phyloP scores from a whole-genome alignment of 2,888 invertebrate species.

The Nipponacmea schrenckii region DNA sequence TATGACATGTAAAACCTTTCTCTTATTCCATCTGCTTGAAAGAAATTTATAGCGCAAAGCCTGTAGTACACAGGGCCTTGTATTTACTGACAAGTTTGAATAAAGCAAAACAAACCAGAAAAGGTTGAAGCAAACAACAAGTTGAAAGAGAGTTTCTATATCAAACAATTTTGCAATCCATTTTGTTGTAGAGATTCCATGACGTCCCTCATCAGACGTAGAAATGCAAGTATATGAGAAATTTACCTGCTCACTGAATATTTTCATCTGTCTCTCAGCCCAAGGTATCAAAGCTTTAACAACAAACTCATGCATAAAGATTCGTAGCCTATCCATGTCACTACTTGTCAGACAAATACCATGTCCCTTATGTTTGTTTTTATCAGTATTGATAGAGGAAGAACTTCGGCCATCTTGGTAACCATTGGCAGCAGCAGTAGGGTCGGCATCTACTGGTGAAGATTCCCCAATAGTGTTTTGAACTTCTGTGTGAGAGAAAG shows the following conservation, averaged over 20 bases:
- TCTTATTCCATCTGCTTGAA: no score
- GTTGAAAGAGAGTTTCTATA: no score
- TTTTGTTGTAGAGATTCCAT: no score
- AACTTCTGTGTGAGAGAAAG: slow-evolving; percentile 36
- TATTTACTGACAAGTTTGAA: no score
- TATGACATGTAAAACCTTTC: no score
- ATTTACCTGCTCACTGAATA: slow-evolving; percentile 69
- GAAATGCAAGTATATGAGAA: no score
- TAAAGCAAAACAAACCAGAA: no score
- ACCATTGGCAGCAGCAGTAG: slow-evolving; percentile 38
- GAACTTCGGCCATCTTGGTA: slow-evolving; percentile 27
- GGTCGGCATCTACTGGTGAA: slow-evolving; percentile 32
- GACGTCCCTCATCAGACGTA: no score
- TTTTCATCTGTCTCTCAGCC: slow-evolving; percentile 87
- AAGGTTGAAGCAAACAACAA: no score
- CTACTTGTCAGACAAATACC: slow-evolving; percentile 78
- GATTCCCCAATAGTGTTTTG: slow-evolving; percentile 33
- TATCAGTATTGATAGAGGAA: slow-evolving; percentile 1
- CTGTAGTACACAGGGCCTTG: no score
- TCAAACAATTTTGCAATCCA: no score
- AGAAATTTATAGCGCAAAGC: no score
- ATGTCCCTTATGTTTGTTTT: slow-evolving; percentile 44
- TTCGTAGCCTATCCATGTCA: slow-evolving; percentile 86
- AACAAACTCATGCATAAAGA: slow-evolving; percentile 88
- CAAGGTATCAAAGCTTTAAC: slow-evolving; percentile 88